phyloP scores from a whole-genome alignment of 2,888 invertebrate species.

The Pachliopta kotzebuea region DNA sequence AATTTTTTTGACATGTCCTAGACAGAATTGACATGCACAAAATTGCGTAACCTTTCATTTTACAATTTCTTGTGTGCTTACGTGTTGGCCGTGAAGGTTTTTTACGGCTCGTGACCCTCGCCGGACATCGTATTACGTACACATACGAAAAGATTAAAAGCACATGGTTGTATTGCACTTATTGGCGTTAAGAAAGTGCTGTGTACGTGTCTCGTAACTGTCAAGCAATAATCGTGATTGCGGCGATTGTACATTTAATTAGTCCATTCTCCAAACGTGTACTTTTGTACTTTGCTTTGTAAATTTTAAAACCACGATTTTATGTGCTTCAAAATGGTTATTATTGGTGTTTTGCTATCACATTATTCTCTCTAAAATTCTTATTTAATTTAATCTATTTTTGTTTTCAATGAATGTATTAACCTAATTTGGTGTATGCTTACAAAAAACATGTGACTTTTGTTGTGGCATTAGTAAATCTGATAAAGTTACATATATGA shows the following conservation, averaged over 20 bases:
- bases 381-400: constrained; percentile 1
- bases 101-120: constrained; percentile 72
- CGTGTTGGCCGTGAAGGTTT: constrained; percentile 76
- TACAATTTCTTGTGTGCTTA: constrained; percentile 71
- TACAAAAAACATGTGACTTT: constrained; percentile 27
- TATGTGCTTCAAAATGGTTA: constrained; percentile 23
- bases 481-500: neutral
- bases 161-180: constrained; percentile 44
- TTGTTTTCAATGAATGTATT: constrained; percentile 21
- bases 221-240: constrained; percentile 33
- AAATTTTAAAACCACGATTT: neutral
- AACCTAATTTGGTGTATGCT: constrained; percentile 23
- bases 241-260: constrained; percentile 27
- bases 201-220: constrained; percentile 43
- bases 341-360: neutral
- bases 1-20: constrained; percentile 23
- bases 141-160: constrained; percentile 45
- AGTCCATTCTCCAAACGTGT: constrained; percentile 22
- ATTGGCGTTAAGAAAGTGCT: constrained; percentile 37
- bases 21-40: constrained; percentile 51
- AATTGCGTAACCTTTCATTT: constrained; percentile 79
- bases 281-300: neutral
- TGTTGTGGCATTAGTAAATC: constrained; percentile 22
- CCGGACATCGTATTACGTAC: constrained; percentile 44
- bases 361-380: neutral